Evolutionary conservation across 2,888 invertebrate species (phyloP).

Genomic region (Thymelicus lineola): DNA sequence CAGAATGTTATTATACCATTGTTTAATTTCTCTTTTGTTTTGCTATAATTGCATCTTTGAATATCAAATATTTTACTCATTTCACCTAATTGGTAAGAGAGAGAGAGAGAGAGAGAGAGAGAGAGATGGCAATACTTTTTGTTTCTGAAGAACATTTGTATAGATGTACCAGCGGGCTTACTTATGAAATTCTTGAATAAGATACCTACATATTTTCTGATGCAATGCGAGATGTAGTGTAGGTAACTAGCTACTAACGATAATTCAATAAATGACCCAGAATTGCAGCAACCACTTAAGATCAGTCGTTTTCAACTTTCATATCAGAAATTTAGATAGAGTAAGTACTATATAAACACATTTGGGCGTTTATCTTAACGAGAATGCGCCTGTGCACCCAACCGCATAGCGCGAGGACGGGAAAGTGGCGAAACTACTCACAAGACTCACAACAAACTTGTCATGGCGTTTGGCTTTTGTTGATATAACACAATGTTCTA

Average conservation of each 20-base stretch:
- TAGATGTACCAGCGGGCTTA: too few species aligned
- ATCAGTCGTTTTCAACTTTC: slow-evolving; percentile 1
- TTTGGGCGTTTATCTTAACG: slow-evolving; percentile 11
- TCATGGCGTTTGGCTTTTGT: slow-evolving; percentile 18
- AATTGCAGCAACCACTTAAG: neutral
- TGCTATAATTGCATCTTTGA: too few species aligned
- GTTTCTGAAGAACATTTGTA: too few species aligned
- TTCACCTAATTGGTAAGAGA: too few species aligned
- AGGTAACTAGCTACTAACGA: neutral
- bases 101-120: too few species aligned
- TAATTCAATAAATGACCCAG: neutral
- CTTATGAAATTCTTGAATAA: too few species aligned
- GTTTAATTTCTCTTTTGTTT: too few species aligned
- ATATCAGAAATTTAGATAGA: neutral
- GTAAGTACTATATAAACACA: neutral
- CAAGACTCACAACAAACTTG: slow-evolving; percentile 2
- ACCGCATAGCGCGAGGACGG: neutral
- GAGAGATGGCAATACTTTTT: too few species aligned
- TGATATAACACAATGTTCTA: slow-evolving; percentile 11
- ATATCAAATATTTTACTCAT: too few species aligned
- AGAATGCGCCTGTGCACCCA: slow-evolving; percentile 11
- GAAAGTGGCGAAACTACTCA: slow-evolving; percentile 26
- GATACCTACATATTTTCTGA: neutral
- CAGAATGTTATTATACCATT: neutral
- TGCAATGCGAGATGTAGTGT: neutral